Evolutionary conservation across 92 coral and sea anemone genomes (phyloP), one percentile per base, ranked within the genome.

Genomic region (Diadumene lineata): DNA sequence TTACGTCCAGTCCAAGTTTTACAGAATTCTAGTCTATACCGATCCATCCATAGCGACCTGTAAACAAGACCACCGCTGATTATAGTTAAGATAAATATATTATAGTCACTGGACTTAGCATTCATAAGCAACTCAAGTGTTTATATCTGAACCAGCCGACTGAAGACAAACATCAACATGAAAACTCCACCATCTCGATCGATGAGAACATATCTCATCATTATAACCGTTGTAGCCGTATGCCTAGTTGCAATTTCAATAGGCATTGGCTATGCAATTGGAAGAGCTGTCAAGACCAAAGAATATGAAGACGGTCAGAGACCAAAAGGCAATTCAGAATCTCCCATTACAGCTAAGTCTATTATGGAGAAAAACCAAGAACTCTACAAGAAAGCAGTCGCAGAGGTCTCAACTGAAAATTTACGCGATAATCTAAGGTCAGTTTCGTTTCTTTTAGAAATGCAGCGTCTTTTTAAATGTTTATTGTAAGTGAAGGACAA

Each of bases 231-330:
- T 60, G 50, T 74, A 70, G 66, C 72, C 19, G 17, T 84, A 25
- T n/a, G 69, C 10, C 64, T 71, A n/a, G 64, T 84, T 19, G 88
- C 17, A 10, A 33, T 88, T 8, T 80, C 80, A 2, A 71, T 88
- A 23, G 78, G 76, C 9, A 29, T 78, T 23, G 93, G 93, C 11
- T 88, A 80, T 85, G 86, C 73, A 19, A 81, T 88, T 76, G 90
- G 93, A 60, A 69, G 75, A 44, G 73, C 75, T 23, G 82, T 72
- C 46, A 70, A 28, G 61, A n/a, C 65, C 15, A 82, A 69, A 25
- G 88, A 84, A 34, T 26, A 44, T 27, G 76, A 58, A 1, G 72
- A 75, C 50, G 18, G 4, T 23, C 6, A 53, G 24, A 44, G 17
- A 44, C 24, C 58, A 53, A 70, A 32, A 30, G 38, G 74, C 46